Evolutionary conservation across 2,888 invertebrate genomes (phyloP).

Genomic region (Acanthosepion esculentum): DNA sequence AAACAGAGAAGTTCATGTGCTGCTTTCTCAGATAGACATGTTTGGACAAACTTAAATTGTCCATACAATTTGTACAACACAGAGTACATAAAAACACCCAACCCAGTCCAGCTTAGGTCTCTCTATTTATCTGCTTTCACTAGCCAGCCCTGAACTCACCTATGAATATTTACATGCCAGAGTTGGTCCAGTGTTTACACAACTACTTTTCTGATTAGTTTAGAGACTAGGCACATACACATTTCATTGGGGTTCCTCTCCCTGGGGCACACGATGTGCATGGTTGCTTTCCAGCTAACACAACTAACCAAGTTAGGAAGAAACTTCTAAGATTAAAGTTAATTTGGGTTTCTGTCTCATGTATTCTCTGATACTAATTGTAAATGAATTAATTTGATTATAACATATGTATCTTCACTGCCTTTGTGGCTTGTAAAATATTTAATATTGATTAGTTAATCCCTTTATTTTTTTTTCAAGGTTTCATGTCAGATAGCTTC

Average conservation of each 20-base stretch:
- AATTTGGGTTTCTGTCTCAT: background rate
- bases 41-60: slow-evolving; percentile 10
- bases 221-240: background rate
- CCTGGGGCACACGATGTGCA: background rate
- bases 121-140: background rate
- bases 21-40: background rate
- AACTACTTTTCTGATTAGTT: slow-evolving; percentile 22
- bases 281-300: slow-evolving; percentile 2
- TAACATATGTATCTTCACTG: background rate
- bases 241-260: background rate
- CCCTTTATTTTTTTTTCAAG: no score
- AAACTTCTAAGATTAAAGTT: background rate
- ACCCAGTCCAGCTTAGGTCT: background rate
- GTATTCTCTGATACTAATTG: background rate
- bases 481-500: no score
- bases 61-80: background rate
- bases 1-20: background rate
- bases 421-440: background rate
- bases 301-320: slow-evolving; percentile 33
- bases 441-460: background rate
- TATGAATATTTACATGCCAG: slow-evolving; percentile 4
- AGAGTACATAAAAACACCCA: background rate
- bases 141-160: background rate
- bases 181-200: background rate
- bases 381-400: background rate